Evolutionary conservation across 2,888 invertebrate genomes (phyloP).

Genomic region (Rhagophthalmus giganteus): DNA sequence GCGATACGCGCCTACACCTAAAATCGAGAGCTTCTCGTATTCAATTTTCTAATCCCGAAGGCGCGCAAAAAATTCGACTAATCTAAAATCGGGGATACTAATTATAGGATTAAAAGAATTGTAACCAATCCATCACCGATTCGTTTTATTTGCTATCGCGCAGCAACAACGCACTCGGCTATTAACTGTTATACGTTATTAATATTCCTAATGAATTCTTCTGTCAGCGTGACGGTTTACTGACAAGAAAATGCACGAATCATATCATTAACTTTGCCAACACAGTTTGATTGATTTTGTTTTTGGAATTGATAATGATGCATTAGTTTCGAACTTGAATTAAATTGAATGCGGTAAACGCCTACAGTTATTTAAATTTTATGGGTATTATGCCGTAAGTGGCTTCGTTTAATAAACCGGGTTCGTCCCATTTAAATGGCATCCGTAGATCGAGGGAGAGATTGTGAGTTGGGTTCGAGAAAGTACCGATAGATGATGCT

Average conservation of each 20-base stretch:
- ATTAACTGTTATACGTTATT: conserved; percentile 17
- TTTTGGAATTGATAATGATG: not conserved
- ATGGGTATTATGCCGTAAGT: too few species aligned
- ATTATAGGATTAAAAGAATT: conserved; percentile 10
- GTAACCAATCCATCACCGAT: conserved; percentile 14
- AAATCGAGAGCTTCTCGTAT: too few species aligned
- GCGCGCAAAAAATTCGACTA: too few species aligned
- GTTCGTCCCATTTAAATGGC: too few species aligned
- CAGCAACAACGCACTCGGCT: conserved; percentile 10
- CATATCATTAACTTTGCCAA: conserved; percentile 13
- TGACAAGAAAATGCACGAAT: conserved; percentile 17
- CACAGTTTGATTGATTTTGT: conserved; percentile 12
- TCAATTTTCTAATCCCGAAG: too few species aligned
- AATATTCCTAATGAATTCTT: conserved; percentile 25
- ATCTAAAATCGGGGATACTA: conserved; percentile 10
- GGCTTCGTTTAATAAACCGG: too few species aligned
- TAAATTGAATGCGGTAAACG: not conserved
- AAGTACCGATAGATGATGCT: too few species aligned
- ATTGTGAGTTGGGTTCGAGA: too few species aligned
- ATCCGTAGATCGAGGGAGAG: too few species aligned
- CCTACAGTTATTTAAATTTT: too few species aligned
- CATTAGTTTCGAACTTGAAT: not conserved
- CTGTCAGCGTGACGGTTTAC: conserved; percentile 22
- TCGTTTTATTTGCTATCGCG: conserved; percentile 9
- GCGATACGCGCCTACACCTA: too few species aligned